Conservation (phyloP, 1,140 invertebrate species). For the Pseudoatta argentina region DNA sequence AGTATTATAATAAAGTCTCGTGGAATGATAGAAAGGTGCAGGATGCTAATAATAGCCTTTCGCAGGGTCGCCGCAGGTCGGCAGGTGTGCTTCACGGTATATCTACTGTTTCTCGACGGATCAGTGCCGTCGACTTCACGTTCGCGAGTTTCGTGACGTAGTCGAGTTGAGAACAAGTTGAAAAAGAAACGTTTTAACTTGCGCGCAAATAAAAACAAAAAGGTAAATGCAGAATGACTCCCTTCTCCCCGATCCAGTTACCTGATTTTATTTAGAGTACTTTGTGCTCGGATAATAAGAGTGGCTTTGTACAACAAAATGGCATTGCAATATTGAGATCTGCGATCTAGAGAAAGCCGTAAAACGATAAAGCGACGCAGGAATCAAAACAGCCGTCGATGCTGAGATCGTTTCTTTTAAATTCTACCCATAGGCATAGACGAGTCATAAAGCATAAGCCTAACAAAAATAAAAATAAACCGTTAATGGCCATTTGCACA, state of each 20-base stretch:
- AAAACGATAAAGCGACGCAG: constrained; percentile 17
- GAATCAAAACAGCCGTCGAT: constrained; percentile 34
- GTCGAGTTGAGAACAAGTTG: background rate
- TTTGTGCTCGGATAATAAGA: constrained; percentile 34
- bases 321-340: constrained; percentile 38
- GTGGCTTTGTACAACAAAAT: constrained; percentile 40
- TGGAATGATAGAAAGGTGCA: constrained; percentile 75
- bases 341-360: constrained; percentile 38
- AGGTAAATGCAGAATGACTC: background rate
- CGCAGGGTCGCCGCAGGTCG: constrained; percentile 52
- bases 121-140: constrained; percentile 5
- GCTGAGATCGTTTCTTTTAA: constrained; percentile 36
- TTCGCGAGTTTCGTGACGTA: background rate
- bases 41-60: constrained; percentile 72
- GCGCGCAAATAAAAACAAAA: background rate
- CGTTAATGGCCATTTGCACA: constrained; percentile 56
- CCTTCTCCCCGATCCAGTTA: background rate
- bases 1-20: constrained; percentile 73
- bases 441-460: constrained; percentile 27
- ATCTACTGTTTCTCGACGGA: constrained; percentile 27
- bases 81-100: constrained; percentile 68
- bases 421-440: constrained; percentile 31
- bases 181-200: background rate
- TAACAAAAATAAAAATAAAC: constrained; percentile 48
- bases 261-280: constrained; percentile 44